These are phyloP conservation scores for Incurvaria masculella DNA, from an alignment of 2,888 invertebrate species.

Conservation along the genomic window DNA sequence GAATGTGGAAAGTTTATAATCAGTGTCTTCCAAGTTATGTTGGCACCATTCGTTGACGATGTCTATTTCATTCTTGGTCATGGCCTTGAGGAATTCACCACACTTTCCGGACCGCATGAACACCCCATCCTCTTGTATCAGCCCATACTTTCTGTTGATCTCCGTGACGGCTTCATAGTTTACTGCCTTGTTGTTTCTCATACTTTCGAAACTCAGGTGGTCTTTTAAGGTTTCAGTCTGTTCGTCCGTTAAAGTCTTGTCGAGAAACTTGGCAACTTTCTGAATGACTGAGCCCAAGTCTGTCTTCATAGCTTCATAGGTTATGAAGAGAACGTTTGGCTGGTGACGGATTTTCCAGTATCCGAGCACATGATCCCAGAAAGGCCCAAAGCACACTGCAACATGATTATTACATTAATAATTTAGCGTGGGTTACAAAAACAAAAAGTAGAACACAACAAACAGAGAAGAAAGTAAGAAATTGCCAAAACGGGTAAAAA, in stretches of 20 bases:
- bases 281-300: constrained; percentile 50
- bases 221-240: constrained; percentile 40
- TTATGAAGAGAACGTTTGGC: neutral
- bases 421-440: too few relatives aligned
- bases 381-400: neutral
- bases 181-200: constrained; percentile 55
- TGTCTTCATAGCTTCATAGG: neutral
- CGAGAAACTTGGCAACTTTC: constrained; percentile 49
- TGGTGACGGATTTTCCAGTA: neutral
- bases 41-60: constrained; percentile 43
- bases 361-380: neutral
- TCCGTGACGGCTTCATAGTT: constrained; percentile 25
- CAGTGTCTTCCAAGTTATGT: constrained; percentile 6
- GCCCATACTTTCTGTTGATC: neutral
- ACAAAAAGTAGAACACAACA: too few relatives aligned
- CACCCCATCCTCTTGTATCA: constrained; percentile 22
- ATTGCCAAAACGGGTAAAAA: too few relatives aligned
- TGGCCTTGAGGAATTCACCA: constrained; percentile 34
- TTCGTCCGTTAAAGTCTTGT: constrained; percentile 33
- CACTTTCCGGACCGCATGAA: constrained; percentile 48
- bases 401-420: too few relatives aligned
- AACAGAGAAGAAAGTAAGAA: too few relatives aligned
- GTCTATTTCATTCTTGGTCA: constrained; percentile 27
- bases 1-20: too few relatives aligned
- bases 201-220: constrained; percentile 58